Evolutionary conservation across 1,140 invertebrate species (phyloP), one percentile per base, ranked within the genome.

Genomic region (Caenorhabditis inopinata): DNA sequence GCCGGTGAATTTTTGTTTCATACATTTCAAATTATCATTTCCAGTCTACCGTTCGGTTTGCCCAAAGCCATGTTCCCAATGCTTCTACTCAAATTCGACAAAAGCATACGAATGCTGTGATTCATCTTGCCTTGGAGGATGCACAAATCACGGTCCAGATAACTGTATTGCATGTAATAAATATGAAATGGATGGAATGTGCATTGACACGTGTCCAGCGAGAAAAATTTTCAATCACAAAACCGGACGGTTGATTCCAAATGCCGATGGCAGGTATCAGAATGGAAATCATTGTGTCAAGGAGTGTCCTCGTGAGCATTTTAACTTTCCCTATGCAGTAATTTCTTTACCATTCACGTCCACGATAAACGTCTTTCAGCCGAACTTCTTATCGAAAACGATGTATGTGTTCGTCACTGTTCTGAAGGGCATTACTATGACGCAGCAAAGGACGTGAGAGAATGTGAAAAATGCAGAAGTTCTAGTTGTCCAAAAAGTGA

Each of bases 241-340:
- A n/a, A 18, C 32, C 2, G 58, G 58, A 21, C 27, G 32, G 23
- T 38, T 68, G 32, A 32, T 38, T 18, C 3, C 3, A 0, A 68
- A 68, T 21, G 32, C 58, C 2, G 32, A 68, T 42, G 58, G 58
- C 35, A 68, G 58, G 12, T 68, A 68, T 42, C 58, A 68, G n/a
- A 68, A 68, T 68, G 58, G 58, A 11, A 68, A 68, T 68, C 58
- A 68, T 42, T 68, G 58, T 68, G 58, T 68, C 7, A 68, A 68
- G n/a, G 58, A 68, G n/a, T 68, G 58, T 21, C 58, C 58, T 1
- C n/a, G 58, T 68, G n/a, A 68, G 58, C 23, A 38, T 38, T 42
- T 38, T 7, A n/a, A n/a, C n/a, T n/a, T n/a, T n/a, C n/a, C n/a
- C n/a, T n/a, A n/a, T n/a, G n/a, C n/a, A n/a, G n/a, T n/a, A n/a